Evolutionary conservation across 1,140 invertebrate species (phyloP).

Genomic region (Magallana ariakensis): DNA sequence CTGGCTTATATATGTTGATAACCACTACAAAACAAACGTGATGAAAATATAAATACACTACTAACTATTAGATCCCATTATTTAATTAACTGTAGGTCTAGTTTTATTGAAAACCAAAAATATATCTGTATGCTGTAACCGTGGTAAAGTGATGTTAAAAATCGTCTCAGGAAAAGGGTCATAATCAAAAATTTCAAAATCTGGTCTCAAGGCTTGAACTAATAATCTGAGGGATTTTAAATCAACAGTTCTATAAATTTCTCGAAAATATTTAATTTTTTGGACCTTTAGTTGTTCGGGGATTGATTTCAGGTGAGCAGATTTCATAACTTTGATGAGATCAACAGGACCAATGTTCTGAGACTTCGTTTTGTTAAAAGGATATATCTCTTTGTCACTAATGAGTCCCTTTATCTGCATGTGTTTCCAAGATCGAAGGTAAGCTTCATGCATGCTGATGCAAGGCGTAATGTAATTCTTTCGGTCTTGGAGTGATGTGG

Average conservation of each 20-base stretch:
- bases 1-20: no score
- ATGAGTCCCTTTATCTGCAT: conserved; percentile 51
- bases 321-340: conserved; percentile 12
- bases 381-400: conserved; percentile 42
- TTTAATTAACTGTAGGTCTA: no score
- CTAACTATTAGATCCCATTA: no score
- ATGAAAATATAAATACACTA: no score
- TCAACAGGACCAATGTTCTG: neutral
- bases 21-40: no score
- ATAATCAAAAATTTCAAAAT: conserved; percentile 48
- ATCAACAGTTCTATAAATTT: conserved; percentile 39
- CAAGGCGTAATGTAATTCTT: conserved; percentile 39
- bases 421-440: conserved; percentile 46
- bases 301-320: conserved; percentile 13
- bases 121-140: neutral
- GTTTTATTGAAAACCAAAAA: neutral
- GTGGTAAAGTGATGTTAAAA: neutral
- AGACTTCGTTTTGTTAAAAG: conserved; percentile 25
- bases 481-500: conserved; percentile 27
- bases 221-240: neutral
- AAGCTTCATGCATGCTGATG: conserved; percentile 46
- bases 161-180: neutral
- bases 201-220: neutral
- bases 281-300: neutral
- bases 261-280: neutral